Base-by-base conservation (phyloP, 2,113 vertebrate species). In the Caloenas nicobarica region DNA sequence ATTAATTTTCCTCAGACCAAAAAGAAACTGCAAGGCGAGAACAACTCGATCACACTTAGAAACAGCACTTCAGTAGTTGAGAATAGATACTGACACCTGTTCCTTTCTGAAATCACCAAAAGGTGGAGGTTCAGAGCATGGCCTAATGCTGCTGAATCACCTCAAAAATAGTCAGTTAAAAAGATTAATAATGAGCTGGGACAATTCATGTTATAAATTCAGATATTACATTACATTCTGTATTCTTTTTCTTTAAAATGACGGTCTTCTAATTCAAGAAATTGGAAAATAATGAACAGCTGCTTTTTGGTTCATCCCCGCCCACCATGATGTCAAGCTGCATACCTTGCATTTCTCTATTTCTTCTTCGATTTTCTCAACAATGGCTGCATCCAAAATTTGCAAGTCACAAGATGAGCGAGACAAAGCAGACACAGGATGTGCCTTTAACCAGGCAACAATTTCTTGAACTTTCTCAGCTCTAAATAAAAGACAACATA, bases 361-460 rank as follows among this genome's bases (percentile, higher is more conserved):
- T 97, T 99, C 98, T 96, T 99, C 98, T 92, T 99, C 98, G 82
- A 99, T 99, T 96, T 98, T 98, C 94, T 98, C 98, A 86, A 99
- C 98, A 76, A 99, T 98, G 72, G 98, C 98, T 77, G 97, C 91
- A 95, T 99, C 99, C 97, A 99, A 94, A 93, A 99, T 98, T 97
- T 99, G 98, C 88, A 99, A 98, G 94, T 99, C 99, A 97, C 99
- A 99, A 66, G 99, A 99, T 15, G 98, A 98, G 48, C 99, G 98
- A 91, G 98, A 98, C 51, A 98, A 95, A 66, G 98, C 97, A 93
- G 98, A 98, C 72, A 99, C 98, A 48, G 99, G 98, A 96, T 99
- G 98, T 48, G 97, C 97, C 95, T 98, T 99, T 62, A 99, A 96
- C 99, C 99, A 99, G 74, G 97, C 97, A 50, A 98, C 97, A 90